Evolutionary conservation across 2,888 invertebrate species (phyloP).

Genomic region (Melinopterus prodromus): DNA sequence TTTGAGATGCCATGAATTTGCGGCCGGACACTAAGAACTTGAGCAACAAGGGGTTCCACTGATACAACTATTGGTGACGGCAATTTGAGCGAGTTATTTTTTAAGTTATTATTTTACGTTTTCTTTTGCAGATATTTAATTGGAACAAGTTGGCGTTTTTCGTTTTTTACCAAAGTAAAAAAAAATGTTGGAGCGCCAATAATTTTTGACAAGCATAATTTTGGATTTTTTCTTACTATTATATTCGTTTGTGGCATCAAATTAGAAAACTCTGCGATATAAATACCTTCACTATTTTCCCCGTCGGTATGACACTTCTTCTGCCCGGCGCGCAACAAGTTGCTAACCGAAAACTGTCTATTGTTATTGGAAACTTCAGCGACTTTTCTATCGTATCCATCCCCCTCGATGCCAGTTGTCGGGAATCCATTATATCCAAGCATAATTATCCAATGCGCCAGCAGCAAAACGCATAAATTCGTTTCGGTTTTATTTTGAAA

Average conservation of each 20-base stretch:
- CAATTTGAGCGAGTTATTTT: no score
- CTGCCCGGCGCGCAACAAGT: slow-evolving; percentile 55
- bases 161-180: no score
- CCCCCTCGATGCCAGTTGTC: background rate
- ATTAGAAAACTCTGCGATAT: background rate
- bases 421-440: slow-evolving; percentile 16
- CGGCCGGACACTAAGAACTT: no score
- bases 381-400: slow-evolving; percentile 41
- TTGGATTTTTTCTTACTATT: no score
- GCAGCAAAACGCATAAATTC: background rate
- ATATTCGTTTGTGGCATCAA: background rate
- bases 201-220: no score
- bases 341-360: slow-evolving; percentile 59
- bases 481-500: slow-evolving; percentile 37
- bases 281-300: slow-evolving; percentile 54
- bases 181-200: no score
- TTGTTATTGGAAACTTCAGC: slow-evolving; percentile 51
- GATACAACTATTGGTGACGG: no score
- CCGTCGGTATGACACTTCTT: slow-evolving; percentile 52
- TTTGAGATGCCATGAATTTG: no score
- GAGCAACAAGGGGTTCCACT: no score
- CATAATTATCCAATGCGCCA: slow-evolving; percentile 5
- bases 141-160: no score
- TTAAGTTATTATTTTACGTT: no score
- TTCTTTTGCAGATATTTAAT: no score